phyloP scores from a whole-genome alignment of 2,888 invertebrate genomes.

The Abrostola tripartita region DNA sequence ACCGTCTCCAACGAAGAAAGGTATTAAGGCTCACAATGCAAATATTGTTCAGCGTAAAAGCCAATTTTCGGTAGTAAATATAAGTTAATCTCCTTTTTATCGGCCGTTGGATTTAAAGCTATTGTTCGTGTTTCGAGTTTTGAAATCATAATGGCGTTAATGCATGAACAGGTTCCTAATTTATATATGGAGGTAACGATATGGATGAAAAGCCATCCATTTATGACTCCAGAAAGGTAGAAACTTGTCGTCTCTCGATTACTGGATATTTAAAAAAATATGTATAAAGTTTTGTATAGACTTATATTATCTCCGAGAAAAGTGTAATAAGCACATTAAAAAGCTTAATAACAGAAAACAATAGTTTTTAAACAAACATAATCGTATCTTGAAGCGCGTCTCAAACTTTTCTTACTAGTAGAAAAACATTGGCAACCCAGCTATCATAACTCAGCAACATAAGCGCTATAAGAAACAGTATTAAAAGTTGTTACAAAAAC shows the following conservation, averaged over 20 bases:
- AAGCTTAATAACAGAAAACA: not conserved
- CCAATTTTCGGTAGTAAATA: slow-evolving; percentile 48
- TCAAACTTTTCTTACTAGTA: slow-evolving; percentile 23
- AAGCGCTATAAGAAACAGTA: slow-evolving; percentile 67
- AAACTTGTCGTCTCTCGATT: not conserved
- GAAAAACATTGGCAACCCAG: slow-evolving; percentile 34
- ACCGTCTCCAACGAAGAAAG: slow-evolving; percentile 44
- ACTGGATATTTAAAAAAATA: not conserved
- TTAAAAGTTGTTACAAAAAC: slow-evolving; percentile 71
- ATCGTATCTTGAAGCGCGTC: slow-evolving; percentile 20
- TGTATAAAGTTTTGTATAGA: no score
- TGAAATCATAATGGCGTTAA: slow-evolving; percentile 11
- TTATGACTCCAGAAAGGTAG: not conserved
- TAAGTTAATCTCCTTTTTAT: slow-evolving; percentile 37
- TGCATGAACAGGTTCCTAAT: slow-evolving; percentile 8
- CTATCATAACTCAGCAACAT: slow-evolving; percentile 46
- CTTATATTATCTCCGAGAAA: no score
- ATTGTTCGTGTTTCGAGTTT: slow-evolving; percentile 25
- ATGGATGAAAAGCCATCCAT: not conserved
- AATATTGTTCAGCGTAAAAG: slow-evolving; percentile 49
- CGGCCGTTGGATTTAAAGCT: slow-evolving; percentile 28
- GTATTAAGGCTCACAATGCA: slow-evolving; percentile 41
- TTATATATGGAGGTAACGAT: slow-evolving; percentile 1
- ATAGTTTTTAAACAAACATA: slow-evolving; percentile 3
- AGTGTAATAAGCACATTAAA: not conserved